Evolutionary conservation across 2,113 vertebrate genomes (phyloP).

Genomic region (Gavialis gangeticus): DNA sequence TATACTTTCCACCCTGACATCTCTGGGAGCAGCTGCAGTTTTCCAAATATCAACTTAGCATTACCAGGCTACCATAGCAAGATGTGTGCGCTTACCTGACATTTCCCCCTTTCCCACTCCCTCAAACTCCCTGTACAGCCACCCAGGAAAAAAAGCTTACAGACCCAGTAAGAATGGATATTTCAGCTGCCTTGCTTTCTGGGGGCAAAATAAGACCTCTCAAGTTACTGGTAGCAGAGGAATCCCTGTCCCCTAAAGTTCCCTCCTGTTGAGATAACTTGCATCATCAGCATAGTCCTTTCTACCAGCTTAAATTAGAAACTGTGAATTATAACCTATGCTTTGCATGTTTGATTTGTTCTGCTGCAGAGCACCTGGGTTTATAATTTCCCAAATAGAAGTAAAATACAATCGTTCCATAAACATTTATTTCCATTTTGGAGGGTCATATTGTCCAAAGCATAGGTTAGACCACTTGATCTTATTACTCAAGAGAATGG

Average conservation of each 20-base stretch:
- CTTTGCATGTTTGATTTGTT: neutral
- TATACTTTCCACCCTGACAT: neutral
- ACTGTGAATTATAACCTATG: neutral
- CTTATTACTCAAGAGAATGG: neutral
- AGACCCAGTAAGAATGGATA: neutral
- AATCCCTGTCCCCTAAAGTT: neutral
- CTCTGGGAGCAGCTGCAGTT: neutral
- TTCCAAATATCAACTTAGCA: neutral
- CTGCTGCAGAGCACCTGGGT: neutral
- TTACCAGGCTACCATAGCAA: neutral
- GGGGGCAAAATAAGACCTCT: neutral
- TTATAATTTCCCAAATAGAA: rapidly evolving
- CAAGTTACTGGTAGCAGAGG: neutral
- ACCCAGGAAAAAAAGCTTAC: neutral
- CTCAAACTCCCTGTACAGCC: too few relatives aligned
- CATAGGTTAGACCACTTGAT: neutral
- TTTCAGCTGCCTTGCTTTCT: neutral
- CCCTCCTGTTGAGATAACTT: neutral
- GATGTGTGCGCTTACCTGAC: neutral
- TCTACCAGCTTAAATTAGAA: neutral
- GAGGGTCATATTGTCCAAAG: neutral
- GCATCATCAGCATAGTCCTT: neutral
- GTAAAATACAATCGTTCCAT: neutral
- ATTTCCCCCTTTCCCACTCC: too few relatives aligned
- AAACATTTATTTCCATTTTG: neutral